Percentiles rank a stretch among this genome's conserved stretches.
These are phyloP conservation scores for Abramis brama DNA, from an alignment of 2,113 vertebrate species.

Conservation along the genomic window DNA sequence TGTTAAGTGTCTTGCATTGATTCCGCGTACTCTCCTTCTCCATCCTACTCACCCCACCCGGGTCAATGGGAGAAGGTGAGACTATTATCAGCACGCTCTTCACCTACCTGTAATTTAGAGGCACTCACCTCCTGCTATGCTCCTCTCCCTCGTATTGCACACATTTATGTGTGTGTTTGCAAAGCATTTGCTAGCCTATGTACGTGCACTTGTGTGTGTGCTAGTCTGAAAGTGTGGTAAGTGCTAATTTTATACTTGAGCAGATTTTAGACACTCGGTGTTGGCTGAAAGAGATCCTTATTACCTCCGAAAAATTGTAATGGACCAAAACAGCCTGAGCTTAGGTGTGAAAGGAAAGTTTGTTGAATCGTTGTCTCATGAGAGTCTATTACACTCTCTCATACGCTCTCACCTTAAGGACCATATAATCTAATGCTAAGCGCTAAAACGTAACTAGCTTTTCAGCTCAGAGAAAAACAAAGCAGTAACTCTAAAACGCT, in stretches of 20 bases:
- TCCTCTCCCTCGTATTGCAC: background rate
- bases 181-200: conserved; percentile 7
- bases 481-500: background rate
- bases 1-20: conserved; percentile 74
- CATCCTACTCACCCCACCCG: conserved; percentile 63
- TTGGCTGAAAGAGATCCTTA: conserved; percentile 35
- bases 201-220: background rate
- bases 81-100: conserved; percentile 68
- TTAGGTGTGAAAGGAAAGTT: conserved; percentile 3
- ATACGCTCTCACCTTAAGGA: background rate
- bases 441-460: background rate
- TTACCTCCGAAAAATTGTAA: conserved; percentile 20
- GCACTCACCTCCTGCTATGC: conserved; percentile 39
- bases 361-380: background rate
- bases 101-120: conserved; percentile 61
- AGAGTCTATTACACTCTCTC: background rate
- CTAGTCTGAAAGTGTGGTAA: background rate
- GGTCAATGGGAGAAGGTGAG: conserved; percentile 66
- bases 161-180: background rate
- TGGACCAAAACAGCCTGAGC: conserved; percentile 15
- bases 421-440: conserved; percentile 13
- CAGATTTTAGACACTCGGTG: conserved; percentile 17
- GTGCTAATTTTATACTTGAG: conserved; percentile 38
- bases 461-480: conserved; percentile 18
- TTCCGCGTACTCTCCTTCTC: conserved; percentile 60